Conservation (phyloP, 1,140 invertebrate genomes). For the Megalopta genalis region DNA sequence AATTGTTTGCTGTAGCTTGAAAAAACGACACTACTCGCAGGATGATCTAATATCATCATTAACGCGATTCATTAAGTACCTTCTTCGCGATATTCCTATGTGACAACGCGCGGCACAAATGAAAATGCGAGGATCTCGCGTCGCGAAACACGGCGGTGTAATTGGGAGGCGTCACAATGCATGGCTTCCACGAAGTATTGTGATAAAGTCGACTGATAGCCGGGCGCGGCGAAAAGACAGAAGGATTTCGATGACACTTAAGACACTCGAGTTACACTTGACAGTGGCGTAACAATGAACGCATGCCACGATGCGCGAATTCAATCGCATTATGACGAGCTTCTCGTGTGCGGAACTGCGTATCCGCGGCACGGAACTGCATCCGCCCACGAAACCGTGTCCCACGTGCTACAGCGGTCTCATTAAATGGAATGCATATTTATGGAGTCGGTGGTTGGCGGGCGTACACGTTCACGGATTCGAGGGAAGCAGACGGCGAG, state of each 20-base stretch:
- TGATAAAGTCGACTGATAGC: conserved; percentile 17
- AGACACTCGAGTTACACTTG: conserved; percentile 37
- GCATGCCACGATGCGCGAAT: conserved; percentile 41
- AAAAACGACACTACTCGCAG: no score
- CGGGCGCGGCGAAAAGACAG: conserved; percentile 9
- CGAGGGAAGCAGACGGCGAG: conserved; percentile 20
- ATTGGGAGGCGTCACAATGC: not conserved
- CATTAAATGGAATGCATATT: conserved; percentile 67
- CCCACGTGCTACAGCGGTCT: conserved; percentile 52
- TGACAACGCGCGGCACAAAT: no score
- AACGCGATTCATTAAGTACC: no score
- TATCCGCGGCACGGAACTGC: conserved; percentile 47
- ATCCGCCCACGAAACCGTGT: conserved; percentile 46
- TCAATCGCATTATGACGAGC: conserved; percentile 52
- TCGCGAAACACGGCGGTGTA: no score
- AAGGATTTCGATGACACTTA: conserved; percentile 39
- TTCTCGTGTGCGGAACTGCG: conserved; percentile 35
- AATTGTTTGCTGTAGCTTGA: no score
- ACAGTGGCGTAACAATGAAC: conserved; percentile 25
- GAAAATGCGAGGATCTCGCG: no score
- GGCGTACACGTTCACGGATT: conserved; percentile 32
- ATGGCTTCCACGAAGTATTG: conserved; percentile 7
- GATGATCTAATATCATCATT: no score
- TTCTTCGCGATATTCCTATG: no score
- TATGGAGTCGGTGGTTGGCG: conserved; percentile 56